These are phyloP conservation scores for Zosterops borbonicus DNA, from an alignment of 2,113 vertebrate species.

Conservation along the genomic window DNA sequence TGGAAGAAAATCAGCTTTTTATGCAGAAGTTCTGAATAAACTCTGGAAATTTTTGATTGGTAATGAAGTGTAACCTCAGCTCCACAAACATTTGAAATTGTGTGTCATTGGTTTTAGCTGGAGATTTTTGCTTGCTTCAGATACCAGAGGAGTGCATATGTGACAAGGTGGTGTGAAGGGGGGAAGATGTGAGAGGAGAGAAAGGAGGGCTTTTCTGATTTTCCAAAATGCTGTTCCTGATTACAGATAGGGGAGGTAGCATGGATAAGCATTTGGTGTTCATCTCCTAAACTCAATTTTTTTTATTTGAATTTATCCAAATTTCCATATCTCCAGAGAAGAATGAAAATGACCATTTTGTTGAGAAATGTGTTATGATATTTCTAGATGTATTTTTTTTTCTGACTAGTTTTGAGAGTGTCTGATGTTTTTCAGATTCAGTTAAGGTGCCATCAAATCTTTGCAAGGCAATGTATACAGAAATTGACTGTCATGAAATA, in stretches of 20 bases:
- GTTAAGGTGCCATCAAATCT: slow-evolving; percentile 6
- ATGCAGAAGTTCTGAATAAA: background rate
- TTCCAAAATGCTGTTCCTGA: background rate
- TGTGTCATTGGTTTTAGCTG: background rate
- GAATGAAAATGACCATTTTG: slow-evolving; percentile 21
- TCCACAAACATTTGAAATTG: background rate
- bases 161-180: fast-evolving
- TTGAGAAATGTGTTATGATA: background rate
- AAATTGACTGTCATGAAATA: background rate
- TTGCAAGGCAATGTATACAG: background rate
- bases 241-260: background rate
- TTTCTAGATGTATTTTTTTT: background rate
- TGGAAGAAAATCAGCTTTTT: background rate
- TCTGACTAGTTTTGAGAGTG: background rate
- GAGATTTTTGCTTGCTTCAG: background rate
- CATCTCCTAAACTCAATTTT: background rate
- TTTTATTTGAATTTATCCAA: slow-evolving; percentile 11
- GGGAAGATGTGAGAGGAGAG: background rate
- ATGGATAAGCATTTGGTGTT: background rate
- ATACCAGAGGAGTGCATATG: background rate
- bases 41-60: background rate
- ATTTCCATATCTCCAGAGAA: background rate
- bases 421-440: background rate
- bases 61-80: background rate
- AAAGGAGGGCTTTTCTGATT: background rate